phyloP scores from a whole-genome alignment of 2,888 invertebrate genomes.

The Lycocerus yunnanus region DNA sequence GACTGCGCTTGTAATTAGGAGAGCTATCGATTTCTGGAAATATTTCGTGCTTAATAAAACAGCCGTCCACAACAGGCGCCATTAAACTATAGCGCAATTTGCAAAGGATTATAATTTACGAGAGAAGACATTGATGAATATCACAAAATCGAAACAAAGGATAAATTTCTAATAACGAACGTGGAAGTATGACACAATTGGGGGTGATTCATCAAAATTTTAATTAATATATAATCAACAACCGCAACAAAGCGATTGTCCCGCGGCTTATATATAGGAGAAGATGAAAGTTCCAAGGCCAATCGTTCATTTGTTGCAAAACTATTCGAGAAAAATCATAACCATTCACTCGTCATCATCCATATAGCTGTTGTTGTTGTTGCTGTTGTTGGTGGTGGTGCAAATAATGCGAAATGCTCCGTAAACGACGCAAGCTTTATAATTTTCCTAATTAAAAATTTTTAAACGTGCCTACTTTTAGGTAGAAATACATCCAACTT shows the following conservation, averaged over 20 bases:
- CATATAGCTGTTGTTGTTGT: not conserved
- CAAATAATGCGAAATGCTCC: too few species aligned
- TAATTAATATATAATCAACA: constrained; percentile 55
- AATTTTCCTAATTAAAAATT: not conserved
- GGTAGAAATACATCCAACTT: not conserved
- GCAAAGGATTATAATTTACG: constrained; percentile 43
- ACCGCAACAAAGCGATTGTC: constrained; percentile 53
- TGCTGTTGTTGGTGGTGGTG: too few species aligned
- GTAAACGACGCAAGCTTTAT: too few species aligned
- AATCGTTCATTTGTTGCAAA: constrained; percentile 30
- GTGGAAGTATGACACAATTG: constrained; percentile 49
- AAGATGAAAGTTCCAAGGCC: constrained; percentile 36
- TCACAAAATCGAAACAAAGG: constrained; percentile 49
- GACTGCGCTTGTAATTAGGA: constrained; percentile 55
- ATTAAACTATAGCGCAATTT: constrained; percentile 42
- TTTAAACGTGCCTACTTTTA: not conserved
- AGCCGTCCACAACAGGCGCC: constrained; percentile 43
- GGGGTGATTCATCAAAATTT: constrained; percentile 54
- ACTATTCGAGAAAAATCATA: constrained; percentile 18
- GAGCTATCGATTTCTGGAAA: constrained; percentile 53
- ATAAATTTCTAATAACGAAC: constrained; percentile 51
- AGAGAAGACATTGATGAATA: constrained; percentile 46
- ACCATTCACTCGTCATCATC: not conserved
- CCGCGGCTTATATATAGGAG: constrained; percentile 37
- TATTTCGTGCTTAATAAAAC: constrained; percentile 49